phyloP scores from a whole-genome alignment of 2,888 invertebrate species.

The Stenotaenia linearis region DNA sequence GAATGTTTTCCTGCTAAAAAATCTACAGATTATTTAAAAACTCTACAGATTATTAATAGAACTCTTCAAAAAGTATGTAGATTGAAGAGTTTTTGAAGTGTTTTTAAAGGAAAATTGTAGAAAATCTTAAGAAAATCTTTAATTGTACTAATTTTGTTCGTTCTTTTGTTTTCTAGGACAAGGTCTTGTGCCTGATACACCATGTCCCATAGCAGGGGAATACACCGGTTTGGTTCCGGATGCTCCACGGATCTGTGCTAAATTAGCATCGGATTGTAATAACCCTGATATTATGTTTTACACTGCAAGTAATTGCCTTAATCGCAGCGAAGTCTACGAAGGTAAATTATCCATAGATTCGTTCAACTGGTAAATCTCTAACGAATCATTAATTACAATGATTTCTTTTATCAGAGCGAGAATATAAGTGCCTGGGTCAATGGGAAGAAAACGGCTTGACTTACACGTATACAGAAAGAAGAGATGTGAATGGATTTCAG shows the following conservation, averaged over 20 bases:
- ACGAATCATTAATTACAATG: background rate
- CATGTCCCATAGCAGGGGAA: slow-evolving; percentile 62
- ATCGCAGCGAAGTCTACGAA: slow-evolving; percentile 56
- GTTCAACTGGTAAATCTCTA: no score
- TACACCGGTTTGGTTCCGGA: slow-evolving; percentile 61
- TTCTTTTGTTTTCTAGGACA: slow-evolving; percentile 44
- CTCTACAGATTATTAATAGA: no score
- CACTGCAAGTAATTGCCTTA: slow-evolving; percentile 58
- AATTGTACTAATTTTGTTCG: no score
- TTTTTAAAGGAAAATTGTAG: no score
- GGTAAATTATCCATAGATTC: slow-evolving; percentile 44
- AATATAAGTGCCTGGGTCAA: slow-evolving; percentile 61
- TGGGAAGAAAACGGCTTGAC: slow-evolving; percentile 59
- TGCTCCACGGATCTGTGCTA: slow-evolving; percentile 56
- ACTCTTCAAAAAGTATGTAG: no score
- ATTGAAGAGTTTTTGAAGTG: no score
- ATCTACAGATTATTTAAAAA: no score
- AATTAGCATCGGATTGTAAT: slow-evolving; percentile 60
- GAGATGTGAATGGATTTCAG: slow-evolving; percentile 58
- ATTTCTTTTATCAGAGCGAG: slow-evolving; percentile 52
- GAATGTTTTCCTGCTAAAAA: no score
- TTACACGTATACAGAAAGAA: slow-evolving; percentile 61
- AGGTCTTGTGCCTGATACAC: slow-evolving; percentile 50
- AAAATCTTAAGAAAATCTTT: no score
- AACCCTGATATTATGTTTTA: slow-evolving; percentile 62